phyloP scores from a whole-genome alignment of 1,140 invertebrate genomes.

The Drosophila sp. region DNA sequence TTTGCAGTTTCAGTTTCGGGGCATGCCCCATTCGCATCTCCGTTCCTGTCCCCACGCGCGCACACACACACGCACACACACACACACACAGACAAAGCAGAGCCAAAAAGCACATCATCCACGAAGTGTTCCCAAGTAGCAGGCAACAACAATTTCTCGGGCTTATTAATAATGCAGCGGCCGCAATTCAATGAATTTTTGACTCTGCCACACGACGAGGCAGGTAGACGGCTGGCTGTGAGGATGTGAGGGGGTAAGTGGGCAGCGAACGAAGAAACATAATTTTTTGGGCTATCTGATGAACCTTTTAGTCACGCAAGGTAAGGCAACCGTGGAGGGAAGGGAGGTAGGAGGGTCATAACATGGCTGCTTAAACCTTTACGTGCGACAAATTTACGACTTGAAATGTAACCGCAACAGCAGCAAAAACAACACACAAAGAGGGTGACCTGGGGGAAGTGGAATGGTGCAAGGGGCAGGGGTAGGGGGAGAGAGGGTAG shows the following conservation, averaged over 20 bases:
- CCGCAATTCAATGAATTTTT: conserved; percentile 83
- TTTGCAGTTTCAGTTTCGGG: conserved; percentile 25
- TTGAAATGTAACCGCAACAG: conserved; percentile 74
- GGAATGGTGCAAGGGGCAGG: neutral
- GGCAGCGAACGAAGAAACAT: conserved; percentile 51
- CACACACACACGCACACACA: too few relatives aligned
- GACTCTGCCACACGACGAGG: conserved; percentile 55
- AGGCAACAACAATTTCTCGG: conserved; percentile 72
- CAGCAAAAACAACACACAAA: conserved; percentile 50
- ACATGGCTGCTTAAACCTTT: conserved; percentile 80
- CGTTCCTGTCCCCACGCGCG: too few relatives aligned
- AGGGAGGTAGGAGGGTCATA: conserved; percentile 20
- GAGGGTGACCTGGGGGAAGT: neutral
- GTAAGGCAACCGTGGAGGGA: conserved; percentile 1
- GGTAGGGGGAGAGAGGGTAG: too few relatives aligned
- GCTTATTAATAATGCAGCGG: conserved; percentile 81
- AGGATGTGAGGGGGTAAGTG: neutral
- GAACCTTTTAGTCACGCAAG: conserved; percentile 75
- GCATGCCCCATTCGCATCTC: neutral
- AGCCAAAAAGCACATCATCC: conserved; percentile 35
- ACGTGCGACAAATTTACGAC: conserved; percentile 83
- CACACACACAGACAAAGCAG: neutral
- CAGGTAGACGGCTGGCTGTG: neutral
- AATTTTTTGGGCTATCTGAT: conserved; percentile 76
- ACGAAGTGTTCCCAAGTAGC: conserved; percentile 54